These are phyloP conservation scores for Hyposoter didymator DNA, from an alignment of 2,888 invertebrate species.

Conservation along the genomic window DNA sequence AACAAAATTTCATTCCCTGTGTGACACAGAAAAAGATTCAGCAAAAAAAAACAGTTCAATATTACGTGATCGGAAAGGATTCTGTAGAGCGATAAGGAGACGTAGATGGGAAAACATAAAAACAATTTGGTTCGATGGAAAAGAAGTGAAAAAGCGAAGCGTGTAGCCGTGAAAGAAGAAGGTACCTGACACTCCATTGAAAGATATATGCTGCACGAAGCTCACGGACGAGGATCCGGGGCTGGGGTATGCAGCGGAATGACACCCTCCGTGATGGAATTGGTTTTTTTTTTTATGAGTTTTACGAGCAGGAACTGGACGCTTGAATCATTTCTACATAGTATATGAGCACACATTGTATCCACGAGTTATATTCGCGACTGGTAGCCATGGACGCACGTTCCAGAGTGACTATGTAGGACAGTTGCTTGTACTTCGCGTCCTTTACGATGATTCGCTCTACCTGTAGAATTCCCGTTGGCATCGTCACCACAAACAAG, in stretches of 20 bases:
- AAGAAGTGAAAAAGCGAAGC: constrained; percentile 8
- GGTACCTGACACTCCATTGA: constrained; percentile 36
- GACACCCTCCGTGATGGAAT: constrained; percentile 49
- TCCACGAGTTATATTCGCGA: constrained; percentile 30
- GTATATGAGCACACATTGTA: constrained; percentile 24
- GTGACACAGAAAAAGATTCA: too few species aligned
- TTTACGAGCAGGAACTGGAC: constrained; percentile 47
- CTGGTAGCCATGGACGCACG: constrained; percentile 21
- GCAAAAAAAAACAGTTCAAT: background rate
- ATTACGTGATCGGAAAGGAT: background rate
- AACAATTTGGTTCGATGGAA: constrained; percentile 2
- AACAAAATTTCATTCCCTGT: too few species aligned
- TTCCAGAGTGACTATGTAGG: constrained; percentile 27
- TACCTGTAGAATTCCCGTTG: constrained; percentile 25
- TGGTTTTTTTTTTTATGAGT: constrained; percentile 59
- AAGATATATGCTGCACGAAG: constrained; percentile 36
- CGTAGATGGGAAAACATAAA: background rate
- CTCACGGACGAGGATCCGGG: constrained; percentile 30
- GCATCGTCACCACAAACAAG: constrained; percentile 1
- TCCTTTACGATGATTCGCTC: constrained; percentile 54
- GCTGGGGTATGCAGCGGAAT: constrained; percentile 33
- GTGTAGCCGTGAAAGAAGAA: constrained; percentile 27
- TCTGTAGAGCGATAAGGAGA: background rate
- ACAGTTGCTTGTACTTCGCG: constrained; percentile 43
- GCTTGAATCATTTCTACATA: constrained; percentile 2